Conservation (phyloP, 30 jellyfish, hydroid and myxozoan genomes). For the Aurelia sp. region DNA sequence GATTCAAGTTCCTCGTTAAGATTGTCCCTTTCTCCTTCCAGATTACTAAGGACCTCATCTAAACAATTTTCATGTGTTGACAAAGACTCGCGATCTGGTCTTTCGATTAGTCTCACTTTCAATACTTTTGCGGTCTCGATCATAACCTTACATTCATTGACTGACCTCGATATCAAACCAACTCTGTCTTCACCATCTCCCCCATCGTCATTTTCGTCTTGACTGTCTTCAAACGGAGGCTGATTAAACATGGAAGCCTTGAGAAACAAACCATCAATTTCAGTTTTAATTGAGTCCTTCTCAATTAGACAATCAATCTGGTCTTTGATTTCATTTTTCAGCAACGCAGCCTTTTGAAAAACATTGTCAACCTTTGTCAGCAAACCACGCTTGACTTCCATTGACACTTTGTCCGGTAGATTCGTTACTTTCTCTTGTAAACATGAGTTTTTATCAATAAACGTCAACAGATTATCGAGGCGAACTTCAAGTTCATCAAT, state of each 20-base stretch:
- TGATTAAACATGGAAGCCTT: conserved; percentile 35
- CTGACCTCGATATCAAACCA: neutral
- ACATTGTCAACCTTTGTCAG: conserved; percentile 15
- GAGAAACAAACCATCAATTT: conserved; percentile 24
- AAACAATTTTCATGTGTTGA: conserved; percentile 1
- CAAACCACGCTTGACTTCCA: conserved; percentile 7
- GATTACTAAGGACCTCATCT: conserved; percentile 7
- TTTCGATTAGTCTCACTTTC: conserved; percentile 1
- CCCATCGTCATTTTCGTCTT: conserved; percentile 19
- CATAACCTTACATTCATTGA: neutral
- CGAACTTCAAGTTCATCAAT: neutral
- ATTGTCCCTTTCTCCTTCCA: conserved; percentile 1
- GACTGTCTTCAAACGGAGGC: conserved; percentile 15
- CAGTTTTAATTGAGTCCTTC: conserved; percentile 15
- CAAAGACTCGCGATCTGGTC: neutral
- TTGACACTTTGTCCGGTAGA: conserved; percentile 14
- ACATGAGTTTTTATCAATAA: conserved; percentile 10
- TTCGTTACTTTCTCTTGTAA: conserved; percentile 20
- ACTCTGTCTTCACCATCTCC: neutral
- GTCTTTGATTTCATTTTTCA: neutral
- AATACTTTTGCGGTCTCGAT: conserved; percentile 8
- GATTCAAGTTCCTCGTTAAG: neutral
- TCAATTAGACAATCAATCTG: neutral
- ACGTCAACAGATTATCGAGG: neutral
- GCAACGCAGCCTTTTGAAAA: conserved; percentile 19